Conservation (phyloP, 1,140 invertebrate genomes). For the Marisa cornuarietis region DNA sequence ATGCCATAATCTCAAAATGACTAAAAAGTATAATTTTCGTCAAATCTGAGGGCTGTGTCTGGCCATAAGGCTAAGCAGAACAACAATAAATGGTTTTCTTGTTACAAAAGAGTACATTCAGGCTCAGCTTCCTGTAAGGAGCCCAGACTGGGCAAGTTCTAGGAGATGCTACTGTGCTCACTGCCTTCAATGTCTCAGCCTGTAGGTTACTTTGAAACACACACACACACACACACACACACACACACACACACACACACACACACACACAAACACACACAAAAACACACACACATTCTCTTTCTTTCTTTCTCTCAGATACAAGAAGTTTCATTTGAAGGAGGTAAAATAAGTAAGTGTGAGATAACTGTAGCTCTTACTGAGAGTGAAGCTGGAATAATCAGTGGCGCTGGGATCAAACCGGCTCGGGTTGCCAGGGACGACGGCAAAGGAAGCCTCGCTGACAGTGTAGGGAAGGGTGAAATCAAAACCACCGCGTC, state of each 20-base stretch:
- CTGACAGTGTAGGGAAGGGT: slow-evolving; percentile 31
- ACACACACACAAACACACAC: background rate
- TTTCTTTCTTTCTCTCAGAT: too few relatives aligned
- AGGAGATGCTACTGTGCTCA: too few relatives aligned
- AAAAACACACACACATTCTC: too few relatives aligned
- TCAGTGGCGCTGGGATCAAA: slow-evolving; percentile 27
- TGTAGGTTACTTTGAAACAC: background rate
- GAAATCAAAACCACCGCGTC: slow-evolving; percentile 36
- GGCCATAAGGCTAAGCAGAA: too few relatives aligned
- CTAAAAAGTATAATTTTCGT: too few relatives aligned
- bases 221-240: background rate
- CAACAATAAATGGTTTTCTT: too few relatives aligned
- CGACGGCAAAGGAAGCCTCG: slow-evolving; percentile 34
- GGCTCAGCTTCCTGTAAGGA: too few relatives aligned
- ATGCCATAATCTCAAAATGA: too few relatives aligned
- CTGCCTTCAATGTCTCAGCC: background rate
- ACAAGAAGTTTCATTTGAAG: background rate
- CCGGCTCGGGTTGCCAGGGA: slow-evolving; percentile 35
- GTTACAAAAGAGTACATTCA: too few relatives aligned
- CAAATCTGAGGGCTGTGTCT: too few relatives aligned
- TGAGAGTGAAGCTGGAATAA: slow-evolving; percentile 21
- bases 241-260: too few relatives aligned
- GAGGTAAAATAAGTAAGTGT: background rate
- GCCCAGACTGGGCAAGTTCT: too few relatives aligned
- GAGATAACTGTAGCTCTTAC: slow-evolving; percentile 1